Evolutionary conservation across 2,797 vertebrate species (phyloP).

Genomic region (Coregonus ussuriensis): DNA sequence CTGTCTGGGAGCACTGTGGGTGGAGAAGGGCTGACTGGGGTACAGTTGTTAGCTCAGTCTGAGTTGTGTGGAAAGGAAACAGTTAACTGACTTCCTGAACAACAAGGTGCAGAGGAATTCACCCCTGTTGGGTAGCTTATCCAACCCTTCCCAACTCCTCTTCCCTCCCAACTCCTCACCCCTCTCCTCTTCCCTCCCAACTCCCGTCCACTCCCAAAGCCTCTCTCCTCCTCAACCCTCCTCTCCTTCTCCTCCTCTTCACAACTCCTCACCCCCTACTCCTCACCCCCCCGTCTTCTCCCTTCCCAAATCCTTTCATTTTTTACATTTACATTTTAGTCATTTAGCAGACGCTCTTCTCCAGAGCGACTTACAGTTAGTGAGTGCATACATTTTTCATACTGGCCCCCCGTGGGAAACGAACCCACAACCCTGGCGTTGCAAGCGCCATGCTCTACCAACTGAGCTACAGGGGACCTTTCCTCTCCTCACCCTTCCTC

Average conservation of each 20-base stretch:
- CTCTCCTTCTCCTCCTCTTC: background rate
- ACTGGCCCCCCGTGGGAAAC: too few relatives aligned
- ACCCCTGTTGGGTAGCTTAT: constrained; percentile 44
- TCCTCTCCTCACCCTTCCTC: too few relatives aligned
- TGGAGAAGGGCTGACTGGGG: background rate
- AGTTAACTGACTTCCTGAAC: constrained; percentile 56
- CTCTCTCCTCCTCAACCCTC: background rate
- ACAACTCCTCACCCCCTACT: background rate
- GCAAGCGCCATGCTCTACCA: too few relatives aligned
- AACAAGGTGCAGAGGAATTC: constrained; percentile 54
- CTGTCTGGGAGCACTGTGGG: background rate
- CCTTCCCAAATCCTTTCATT: too few relatives aligned
- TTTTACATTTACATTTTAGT: too few relatives aligned
- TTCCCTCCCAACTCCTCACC: constrained; percentile 7
- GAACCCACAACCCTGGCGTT: too few relatives aligned
- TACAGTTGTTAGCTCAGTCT: background rate
- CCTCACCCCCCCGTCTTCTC: background rate
- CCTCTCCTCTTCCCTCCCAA: background rate
- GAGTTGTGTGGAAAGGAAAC: constrained; percentile 16
- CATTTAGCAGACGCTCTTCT: too few relatives aligned
- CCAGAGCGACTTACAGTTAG: too few relatives aligned
- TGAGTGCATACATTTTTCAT: too few relatives aligned
- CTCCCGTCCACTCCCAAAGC: background rate
- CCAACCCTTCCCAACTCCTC: constrained; percentile 27
- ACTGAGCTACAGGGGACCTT: too few relatives aligned